phyloP scores from a whole-genome alignment of 2,888 invertebrate genomes.

The Hipparchia semele region DNA sequence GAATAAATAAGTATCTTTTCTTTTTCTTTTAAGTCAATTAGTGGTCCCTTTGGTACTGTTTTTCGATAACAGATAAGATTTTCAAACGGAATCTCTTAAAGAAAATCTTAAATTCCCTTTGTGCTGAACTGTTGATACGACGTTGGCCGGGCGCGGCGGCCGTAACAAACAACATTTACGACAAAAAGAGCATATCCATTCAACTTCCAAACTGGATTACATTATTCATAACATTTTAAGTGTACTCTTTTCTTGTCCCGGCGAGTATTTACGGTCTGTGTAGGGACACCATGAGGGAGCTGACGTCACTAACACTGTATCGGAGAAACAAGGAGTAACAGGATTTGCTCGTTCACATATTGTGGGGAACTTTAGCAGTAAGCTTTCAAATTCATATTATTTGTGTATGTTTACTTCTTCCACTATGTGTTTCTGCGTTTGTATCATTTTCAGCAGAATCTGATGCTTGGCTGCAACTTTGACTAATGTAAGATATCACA shows the following conservation, averaged over 20 bases:
- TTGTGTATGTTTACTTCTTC: not conserved
- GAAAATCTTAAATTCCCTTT: conserved; percentile 9
- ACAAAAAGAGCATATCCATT: conserved; percentile 18
- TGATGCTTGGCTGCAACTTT: no score
- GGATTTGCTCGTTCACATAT: not conserved
- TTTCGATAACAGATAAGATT: conserved; percentile 3
- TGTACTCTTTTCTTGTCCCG: conserved; percentile 28
- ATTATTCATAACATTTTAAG: conserved; percentile 27
- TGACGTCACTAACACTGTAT: not conserved
- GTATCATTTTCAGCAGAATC: no score
- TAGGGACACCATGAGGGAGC: conserved; percentile 1
- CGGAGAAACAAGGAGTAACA: not conserved
- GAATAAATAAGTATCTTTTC: no score
- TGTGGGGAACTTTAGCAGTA: no score
- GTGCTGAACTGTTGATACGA: not conserved
- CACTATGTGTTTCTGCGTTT: no score
- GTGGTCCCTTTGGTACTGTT: not conserved
- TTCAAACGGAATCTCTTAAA: not conserved
- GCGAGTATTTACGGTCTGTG: conserved; percentile 8
- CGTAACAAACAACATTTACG: conserved; percentile 10
- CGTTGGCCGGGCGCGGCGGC: not conserved
- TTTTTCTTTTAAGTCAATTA: no score
- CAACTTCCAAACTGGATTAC: conserved; percentile 22
- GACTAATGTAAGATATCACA: no score
- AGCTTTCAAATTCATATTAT: no score